Percentiles rank a stretch among this genome's conserved stretches.
Conservation (phyloP, 2,888 invertebrate species). For the Artemia sinica region DNA sequence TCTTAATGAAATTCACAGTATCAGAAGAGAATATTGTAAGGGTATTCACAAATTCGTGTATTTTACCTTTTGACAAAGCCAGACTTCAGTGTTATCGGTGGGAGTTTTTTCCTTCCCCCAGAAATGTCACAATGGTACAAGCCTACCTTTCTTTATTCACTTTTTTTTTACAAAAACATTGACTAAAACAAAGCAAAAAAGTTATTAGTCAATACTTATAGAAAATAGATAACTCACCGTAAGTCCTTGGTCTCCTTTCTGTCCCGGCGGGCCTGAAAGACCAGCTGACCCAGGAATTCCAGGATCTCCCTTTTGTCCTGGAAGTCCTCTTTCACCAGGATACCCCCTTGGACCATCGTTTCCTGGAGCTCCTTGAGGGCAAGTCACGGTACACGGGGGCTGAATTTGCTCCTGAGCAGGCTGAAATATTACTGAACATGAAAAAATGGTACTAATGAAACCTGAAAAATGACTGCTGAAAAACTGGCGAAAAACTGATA, state of each 20-base stretch:
- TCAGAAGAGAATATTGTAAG: too few species aligned
- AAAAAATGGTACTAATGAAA: too few species aligned
- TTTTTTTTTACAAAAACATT: constrained; percentile 31
- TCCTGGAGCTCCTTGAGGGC: constrained; percentile 46
- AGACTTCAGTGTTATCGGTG: too few species aligned
- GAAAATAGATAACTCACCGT: constrained; percentile 18
- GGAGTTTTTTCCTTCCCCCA: too few species aligned
- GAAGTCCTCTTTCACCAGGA: constrained; percentile 35
- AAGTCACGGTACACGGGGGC: constrained; percentile 36
- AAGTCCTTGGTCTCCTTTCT: constrained; percentile 25
- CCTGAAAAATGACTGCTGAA: too few species aligned
- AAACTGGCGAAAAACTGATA: too few species aligned
- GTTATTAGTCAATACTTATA: constrained; percentile 30
- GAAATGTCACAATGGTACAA: too few species aligned
- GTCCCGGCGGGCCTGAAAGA: constrained; percentile 26
- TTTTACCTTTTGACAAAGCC: too few species aligned
- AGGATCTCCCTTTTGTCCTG: constrained; percentile 36
- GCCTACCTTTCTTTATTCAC: too few species aligned
- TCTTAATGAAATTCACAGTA: too few species aligned
- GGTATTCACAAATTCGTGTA: too few species aligned
- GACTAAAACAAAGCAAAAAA: constrained; percentile 22
- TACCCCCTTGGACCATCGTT: constrained; percentile 37
- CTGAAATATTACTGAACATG: constrained; percentile 12
- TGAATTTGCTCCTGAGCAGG: constrained; percentile 21
- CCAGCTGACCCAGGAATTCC: constrained; percentile 35